Evolutionary conservation across 2,113 vertebrate genomes (phyloP).

Genomic region (Rhizomys pruinosus): DNA sequence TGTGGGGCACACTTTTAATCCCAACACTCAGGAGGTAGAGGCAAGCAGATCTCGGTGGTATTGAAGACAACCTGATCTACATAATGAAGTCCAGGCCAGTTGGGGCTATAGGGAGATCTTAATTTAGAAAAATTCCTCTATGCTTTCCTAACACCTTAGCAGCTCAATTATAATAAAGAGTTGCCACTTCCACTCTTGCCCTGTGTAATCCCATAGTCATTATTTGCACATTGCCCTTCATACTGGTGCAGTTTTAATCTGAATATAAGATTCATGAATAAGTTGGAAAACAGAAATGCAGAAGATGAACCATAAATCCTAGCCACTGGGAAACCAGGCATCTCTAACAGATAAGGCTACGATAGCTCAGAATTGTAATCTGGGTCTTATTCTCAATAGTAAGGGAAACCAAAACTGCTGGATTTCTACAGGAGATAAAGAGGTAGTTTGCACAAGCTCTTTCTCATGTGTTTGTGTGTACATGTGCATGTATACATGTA

Average conservation of each 20-base stretch:
- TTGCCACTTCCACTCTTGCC: not conserved
- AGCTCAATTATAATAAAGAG: not conserved
- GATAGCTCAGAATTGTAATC: not conserved
- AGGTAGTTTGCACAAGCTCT: constrained; percentile 20
- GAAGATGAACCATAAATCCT: constrained; percentile 7
- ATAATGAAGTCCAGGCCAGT: no score
- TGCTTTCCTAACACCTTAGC: not conserved
- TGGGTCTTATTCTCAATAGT: not conserved
- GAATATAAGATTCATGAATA: constrained; percentile 25
- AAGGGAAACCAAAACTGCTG: constrained; percentile 37
- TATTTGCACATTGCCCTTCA: constrained; percentile 17
- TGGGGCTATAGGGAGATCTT: no score
- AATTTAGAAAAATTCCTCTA: no score
- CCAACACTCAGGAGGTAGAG: no score
- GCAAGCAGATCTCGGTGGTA: no score
- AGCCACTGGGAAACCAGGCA: not conserved
- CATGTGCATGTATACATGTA: not conserved
- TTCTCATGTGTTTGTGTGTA: not conserved
- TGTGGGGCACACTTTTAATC: no score
- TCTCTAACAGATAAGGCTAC: not conserved
- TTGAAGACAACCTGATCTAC: no score
- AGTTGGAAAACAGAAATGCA: constrained; percentile 35
- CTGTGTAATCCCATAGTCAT: not conserved
- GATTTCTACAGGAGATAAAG: constrained; percentile 6
- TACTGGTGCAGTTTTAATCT: not conserved